phyloP scores from a whole-genome alignment of 2,797 vertebrate species.

The Pseudochirops cupreus region DNA sequence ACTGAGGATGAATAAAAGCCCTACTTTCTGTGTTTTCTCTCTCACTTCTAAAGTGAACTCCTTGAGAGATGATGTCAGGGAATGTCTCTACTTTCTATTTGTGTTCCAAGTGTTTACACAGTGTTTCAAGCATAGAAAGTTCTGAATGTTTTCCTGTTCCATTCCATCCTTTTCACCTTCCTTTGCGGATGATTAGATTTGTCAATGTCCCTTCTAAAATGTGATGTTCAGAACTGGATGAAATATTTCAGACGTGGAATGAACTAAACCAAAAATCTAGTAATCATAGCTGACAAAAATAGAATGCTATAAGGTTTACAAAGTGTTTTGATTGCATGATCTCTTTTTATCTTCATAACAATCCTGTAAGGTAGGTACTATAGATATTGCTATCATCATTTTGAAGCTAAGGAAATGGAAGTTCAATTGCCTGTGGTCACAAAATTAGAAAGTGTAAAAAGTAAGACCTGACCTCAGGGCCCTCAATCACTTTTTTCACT shows the following conservation, averaged over 20 bases:
- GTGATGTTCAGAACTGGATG: background rate
- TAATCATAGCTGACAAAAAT: background rate
- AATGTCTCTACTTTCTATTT: background rate
- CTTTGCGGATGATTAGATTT: background rate
- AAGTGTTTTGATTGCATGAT: background rate
- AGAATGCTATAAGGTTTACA: background rate
- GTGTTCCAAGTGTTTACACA: background rate
- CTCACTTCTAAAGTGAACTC: background rate
- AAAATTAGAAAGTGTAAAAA: background rate
- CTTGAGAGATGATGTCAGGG: background rate
- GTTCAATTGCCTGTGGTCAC: background rate
- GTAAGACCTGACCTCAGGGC: background rate
- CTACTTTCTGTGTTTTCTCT: background rate
- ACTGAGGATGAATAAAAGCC: background rate
- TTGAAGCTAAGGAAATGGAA: background rate
- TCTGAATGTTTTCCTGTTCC: background rate
- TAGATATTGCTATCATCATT: background rate
- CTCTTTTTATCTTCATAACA: background rate
- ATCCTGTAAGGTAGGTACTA: background rate
- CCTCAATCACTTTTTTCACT: background rate
- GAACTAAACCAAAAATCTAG: background rate
- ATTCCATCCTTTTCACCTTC: background rate
- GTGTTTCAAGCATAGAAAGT: background rate
- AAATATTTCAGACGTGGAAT: background rate
- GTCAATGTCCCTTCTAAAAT: background rate